phyloP scores from a whole-genome alignment of 1,140 invertebrate genomes.

The Stenopsyche tienmushanensis region DNA sequence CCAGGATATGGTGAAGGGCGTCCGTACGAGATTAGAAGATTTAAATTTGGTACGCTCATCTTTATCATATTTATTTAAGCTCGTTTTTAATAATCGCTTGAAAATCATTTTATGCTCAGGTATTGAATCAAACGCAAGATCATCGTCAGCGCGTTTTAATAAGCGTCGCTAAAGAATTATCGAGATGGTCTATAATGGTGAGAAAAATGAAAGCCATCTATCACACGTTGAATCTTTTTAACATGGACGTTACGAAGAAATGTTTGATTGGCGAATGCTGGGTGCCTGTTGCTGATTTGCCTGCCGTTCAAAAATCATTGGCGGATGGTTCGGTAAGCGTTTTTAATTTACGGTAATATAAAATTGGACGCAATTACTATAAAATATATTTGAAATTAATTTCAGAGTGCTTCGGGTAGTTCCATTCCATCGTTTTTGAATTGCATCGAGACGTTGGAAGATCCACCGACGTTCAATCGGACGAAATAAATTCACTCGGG shows the following conservation, averaged over 20 bases:
- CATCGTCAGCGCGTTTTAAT: slow-evolving; percentile 91
- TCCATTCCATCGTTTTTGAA: slow-evolving; percentile 95
- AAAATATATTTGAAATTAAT: slow-evolving; percentile 34
- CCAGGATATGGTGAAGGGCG: slow-evolving; percentile 91
- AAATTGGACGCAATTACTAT: not conserved
- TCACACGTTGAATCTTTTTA: slow-evolving; percentile 85
- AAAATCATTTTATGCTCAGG: slow-evolving; percentile 48
- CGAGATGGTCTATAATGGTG: slow-evolving; percentile 94
- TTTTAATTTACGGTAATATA: not conserved
- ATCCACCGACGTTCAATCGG: slow-evolving; percentile 92
- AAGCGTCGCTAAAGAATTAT: slow-evolving; percentile 91
- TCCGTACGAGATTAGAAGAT: slow-evolving; percentile 93
- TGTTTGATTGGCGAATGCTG: slow-evolving; percentile 98
- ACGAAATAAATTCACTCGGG: slow-evolving; percentile 95
- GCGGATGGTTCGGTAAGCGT: slow-evolving; percentile 82
- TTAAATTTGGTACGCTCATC: slow-evolving; percentile 77
- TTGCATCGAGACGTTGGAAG: slow-evolving; percentile 84
- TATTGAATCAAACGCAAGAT: slow-evolving; percentile 94
- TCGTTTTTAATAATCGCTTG: not conserved
- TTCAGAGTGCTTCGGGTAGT: slow-evolving; percentile 83
- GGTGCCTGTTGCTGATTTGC: slow-evolving; percentile 86
- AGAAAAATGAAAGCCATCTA: slow-evolving; percentile 94
- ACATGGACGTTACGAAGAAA: slow-evolving; percentile 88
- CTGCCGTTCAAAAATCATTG: slow-evolving; percentile 86
- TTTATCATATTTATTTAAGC: too few relatives aligned